Evolutionary conservation across 2,888 invertebrate genomes (phyloP), one percentile per base, ranked within the genome.

Genomic region (Venusia cambrica): DNA sequence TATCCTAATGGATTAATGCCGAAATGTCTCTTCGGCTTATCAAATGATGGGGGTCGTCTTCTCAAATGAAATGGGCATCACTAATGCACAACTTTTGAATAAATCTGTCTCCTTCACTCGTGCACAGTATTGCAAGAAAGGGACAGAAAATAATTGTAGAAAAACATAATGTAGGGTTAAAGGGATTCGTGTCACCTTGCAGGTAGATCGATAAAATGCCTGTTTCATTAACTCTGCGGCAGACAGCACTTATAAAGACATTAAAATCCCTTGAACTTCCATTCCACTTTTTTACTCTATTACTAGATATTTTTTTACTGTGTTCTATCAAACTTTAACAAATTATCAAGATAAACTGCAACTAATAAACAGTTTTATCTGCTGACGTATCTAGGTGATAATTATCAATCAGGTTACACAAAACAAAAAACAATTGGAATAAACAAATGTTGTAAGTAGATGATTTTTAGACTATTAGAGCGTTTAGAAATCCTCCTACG

Each of bases 221-320:
- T 66, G 68, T 85, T 87, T 85, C 84, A 85, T 85, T 84, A 84
- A 64, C 68, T 70, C 68, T 67, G 66, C 71, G 76, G 73, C 67
- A 65, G 73, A 71, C 68, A 72, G 75, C 87, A 85, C 84, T 85
- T 85, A 85, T 85, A 85, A 83, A 87, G 87, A 81, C 87, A 87
- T 85, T 87, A 84, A 74, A 80, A 72, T 54, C 47, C 60, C 62
- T 61, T 58, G 57, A 66, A 58, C 65, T 57, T 54, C 61, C 61
- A 70, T 66, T 68, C 59, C 44, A 51, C 41, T 49, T 57, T 55
- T 50, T 44, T 46, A 56, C 45, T 51, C 48, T 20, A 41, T 39
- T 47, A 41, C 26, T 54, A n/a, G n/a, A n/a, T n/a, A n/a, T n/a
- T n/a, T n/a, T n/a, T n/a, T n/a, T n/a, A n/a, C 62, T 63, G 61